A percentile compares a stretch with the other conserved stretches of the same genome.
Evolutionary conservation across 2,888 invertebrate genomes (phyloP).

Genomic region (Eristalis pertinax): DNA sequence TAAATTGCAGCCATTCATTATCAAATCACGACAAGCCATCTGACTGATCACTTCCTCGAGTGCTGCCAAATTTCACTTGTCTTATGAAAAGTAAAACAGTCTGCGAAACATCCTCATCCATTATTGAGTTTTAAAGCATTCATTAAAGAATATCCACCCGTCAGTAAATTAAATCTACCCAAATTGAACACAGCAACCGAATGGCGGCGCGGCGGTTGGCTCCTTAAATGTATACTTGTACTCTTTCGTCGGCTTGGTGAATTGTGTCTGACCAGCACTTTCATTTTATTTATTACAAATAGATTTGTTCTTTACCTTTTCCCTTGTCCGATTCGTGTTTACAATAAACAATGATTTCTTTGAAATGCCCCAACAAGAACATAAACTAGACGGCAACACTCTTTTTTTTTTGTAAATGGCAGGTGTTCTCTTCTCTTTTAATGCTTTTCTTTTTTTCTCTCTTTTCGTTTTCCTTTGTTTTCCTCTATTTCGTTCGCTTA

Average conservation of each 20-base stretch:
- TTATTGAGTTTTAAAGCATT: not conserved
- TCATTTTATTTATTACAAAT: slow-evolving; percentile 6
- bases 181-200: no score
- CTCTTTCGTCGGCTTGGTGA: not conserved
- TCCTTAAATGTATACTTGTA: not conserved
- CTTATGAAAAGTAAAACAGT: not conserved
- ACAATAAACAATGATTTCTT: slow-evolving; percentile 18
- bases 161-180: no score
- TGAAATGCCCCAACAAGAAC: slow-evolving; percentile 9
- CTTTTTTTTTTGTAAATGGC: not conserved
- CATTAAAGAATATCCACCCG: no score
- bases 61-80: not conserved
- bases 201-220: not conserved
- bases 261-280: not conserved
- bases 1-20: no score
- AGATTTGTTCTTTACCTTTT: not conserved
- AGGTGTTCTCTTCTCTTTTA: not conserved
- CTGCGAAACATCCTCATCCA: not conserved
- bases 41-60: not conserved
- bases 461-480: not conserved
- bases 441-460: not conserved
- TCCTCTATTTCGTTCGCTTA: not conserved
- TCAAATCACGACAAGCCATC: no score
- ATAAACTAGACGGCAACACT: slow-evolving; percentile 20
- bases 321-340: slow-evolving; percentile 5